phyloP scores from a whole-genome alignment of 2,888 invertebrate species.

The Metellina segmentata region DNA sequence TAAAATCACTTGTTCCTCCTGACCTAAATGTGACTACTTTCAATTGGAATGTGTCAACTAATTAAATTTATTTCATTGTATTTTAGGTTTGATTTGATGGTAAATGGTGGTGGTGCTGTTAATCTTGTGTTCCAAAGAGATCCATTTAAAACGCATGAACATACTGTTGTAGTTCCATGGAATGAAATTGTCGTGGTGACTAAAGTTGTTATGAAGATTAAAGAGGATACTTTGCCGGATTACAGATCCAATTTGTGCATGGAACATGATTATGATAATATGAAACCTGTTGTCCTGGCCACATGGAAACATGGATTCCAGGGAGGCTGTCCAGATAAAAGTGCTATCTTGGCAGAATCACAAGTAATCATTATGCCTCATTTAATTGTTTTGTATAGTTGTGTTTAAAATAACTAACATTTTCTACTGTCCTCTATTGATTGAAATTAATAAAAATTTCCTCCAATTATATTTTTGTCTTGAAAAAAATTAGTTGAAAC shows the following conservation, averaged over 20 bases:
- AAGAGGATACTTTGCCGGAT: constrained; percentile 77
- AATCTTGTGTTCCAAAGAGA: constrained; percentile 97
- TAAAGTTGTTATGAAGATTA: constrained; percentile 78
- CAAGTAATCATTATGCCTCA: constrained; percentile 86
- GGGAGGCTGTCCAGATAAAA: constrained; percentile 89
- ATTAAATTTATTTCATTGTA: constrained; percentile 15
- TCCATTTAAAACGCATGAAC: constrained; percentile 93
- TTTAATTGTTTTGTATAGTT: background rate
- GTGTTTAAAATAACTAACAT: background rate
- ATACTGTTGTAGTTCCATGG: constrained; percentile 97
- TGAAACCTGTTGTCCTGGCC: constrained; percentile 92
- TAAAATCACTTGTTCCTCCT: background rate
- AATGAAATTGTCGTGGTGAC: constrained; percentile 95
- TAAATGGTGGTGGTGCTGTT: constrained; percentile 98
- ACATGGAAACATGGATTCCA: constrained; percentile 95
- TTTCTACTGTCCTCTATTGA: background rate
- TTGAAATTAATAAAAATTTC: background rate
- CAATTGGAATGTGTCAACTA: background rate
- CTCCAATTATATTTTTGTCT: no score
- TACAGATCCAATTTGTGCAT: constrained; percentile 84
- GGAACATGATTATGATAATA: constrained; percentile 91
- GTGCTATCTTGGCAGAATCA: constrained; percentile 93
- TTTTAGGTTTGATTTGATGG: constrained; percentile 97
- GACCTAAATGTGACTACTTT: background rate
- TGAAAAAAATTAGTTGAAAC: no score